These are phyloP conservation scores for Poeciliopsis infans DNA, from an alignment of 2,797 vertebrate species.

Conservation along the genomic window DNA sequence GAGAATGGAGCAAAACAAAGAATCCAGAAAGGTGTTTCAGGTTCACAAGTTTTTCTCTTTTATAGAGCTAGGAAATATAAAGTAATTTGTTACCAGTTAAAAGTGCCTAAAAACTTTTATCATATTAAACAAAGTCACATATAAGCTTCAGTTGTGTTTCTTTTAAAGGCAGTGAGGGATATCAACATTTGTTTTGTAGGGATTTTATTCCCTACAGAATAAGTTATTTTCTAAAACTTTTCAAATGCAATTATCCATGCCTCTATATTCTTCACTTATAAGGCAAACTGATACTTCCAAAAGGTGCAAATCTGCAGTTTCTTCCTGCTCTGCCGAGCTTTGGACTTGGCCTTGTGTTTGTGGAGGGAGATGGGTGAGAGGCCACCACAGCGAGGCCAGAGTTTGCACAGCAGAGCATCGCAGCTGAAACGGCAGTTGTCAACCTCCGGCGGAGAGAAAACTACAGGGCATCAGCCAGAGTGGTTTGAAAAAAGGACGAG, in stretches of 20 bases:
- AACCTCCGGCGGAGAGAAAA: conserved; percentile 60
- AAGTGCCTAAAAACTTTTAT: background rate
- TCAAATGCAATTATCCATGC: background rate
- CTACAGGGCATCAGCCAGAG: conserved; percentile 60
- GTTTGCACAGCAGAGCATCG: conserved; percentile 50
- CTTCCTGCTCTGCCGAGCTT: conserved; percentile 7
- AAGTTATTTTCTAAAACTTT: background rate
- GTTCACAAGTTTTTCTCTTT: background rate
- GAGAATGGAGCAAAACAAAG: background rate
- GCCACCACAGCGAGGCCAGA: conserved; percentile 39
- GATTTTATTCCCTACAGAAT: background rate
- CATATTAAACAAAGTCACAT: background rate
- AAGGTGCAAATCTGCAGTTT: conserved; percentile 47
- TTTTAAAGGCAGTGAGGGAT: background rate
- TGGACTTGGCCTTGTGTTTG: conserved; percentile 36
- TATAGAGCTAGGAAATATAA: background rate
- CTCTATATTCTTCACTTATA: background rate
- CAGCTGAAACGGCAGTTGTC: conserved; percentile 78
- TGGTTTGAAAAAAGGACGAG: conserved; percentile 68
- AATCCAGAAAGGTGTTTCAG: background rate
- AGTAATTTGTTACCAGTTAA: background rate
- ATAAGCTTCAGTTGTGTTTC: background rate
- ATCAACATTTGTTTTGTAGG: background rate
- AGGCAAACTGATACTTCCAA: background rate
- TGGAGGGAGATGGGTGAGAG: conserved; percentile 22